phyloP scores from a whole-genome alignment of 2,113 vertebrate genomes.

The Eretmochelys imbricata region DNA sequence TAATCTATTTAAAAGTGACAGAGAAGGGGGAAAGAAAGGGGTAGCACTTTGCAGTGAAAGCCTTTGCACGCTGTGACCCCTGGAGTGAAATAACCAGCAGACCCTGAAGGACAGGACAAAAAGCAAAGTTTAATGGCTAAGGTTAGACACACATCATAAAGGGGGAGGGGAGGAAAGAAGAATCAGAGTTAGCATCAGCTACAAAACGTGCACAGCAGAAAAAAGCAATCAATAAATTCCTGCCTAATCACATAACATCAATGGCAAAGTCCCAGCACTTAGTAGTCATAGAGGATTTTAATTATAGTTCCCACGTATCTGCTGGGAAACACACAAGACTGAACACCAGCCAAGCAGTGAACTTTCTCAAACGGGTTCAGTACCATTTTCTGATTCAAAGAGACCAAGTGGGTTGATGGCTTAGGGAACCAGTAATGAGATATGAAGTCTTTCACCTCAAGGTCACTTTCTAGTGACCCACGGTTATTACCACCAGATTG shows the following conservation, averaged over 20 bases:
- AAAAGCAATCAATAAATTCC: conserved; percentile 57
- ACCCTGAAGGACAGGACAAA: neutral
- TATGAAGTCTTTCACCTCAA: conserved; percentile 58
- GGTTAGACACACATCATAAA: neutral
- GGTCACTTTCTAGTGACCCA: conserved; percentile 64
- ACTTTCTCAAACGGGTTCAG: conserved; percentile 49
- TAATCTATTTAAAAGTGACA: neutral
- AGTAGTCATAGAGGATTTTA: conserved; percentile 42
- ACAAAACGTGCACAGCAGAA: neutral
- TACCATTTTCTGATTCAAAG: conserved; percentile 56
- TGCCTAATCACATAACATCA: conserved; percentile 38
- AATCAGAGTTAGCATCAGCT: conserved; percentile 8
- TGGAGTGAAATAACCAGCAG: neutral
- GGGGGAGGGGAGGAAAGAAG: neutral
- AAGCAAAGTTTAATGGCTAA: neutral
- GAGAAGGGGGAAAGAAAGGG: neutral
- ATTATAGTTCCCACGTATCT: conserved; percentile 49
- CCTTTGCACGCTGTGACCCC: accelerated
- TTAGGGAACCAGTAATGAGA: conserved; percentile 57
- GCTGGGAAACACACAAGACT: conserved; percentile 57
- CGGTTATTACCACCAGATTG: conserved; percentile 61
- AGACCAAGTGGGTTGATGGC: conserved; percentile 25
- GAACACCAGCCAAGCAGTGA: conserved; percentile 21
- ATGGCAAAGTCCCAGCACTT: conserved; percentile 42
- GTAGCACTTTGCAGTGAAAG: neutral